These are phyloP conservation scores for Pseudochirops cupreus DNA, from an alignment of 2,797 vertebrate genomes.

Conservation along the genomic window DNA sequence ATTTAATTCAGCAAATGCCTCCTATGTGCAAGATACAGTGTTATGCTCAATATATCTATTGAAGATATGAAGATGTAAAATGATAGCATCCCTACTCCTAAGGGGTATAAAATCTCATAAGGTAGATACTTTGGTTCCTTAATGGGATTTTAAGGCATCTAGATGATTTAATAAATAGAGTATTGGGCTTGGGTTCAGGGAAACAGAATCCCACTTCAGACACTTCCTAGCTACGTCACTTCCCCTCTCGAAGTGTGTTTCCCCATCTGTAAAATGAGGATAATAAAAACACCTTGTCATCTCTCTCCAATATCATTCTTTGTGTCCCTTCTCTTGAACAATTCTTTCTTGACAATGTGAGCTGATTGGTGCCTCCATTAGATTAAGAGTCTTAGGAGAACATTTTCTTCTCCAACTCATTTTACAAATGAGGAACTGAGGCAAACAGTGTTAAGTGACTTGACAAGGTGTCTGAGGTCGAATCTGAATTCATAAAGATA, in stretches of 20 bases:
- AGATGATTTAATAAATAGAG: not conserved
- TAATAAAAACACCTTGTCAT: not conserved
- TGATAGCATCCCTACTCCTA: not conserved
- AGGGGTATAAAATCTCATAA: not conserved
- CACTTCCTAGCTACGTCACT: not conserved
- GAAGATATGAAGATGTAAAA: not conserved
- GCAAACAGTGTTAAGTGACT: not conserved
- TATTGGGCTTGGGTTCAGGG: not conserved
- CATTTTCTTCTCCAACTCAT: not conserved
- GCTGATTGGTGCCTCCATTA: not conserved
- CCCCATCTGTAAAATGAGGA: not conserved
- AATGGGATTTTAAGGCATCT: not conserved
- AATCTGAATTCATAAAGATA: not conserved
- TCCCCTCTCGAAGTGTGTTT: not conserved
- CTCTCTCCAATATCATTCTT: not conserved
- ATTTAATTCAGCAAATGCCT: not conserved
- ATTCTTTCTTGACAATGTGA: not conserved
- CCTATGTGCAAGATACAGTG: not conserved
- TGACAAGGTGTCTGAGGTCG: not conserved
- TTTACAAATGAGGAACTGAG: not conserved
- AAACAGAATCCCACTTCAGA: not conserved
- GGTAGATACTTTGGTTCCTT: not conserved
- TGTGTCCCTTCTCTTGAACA: not conserved
- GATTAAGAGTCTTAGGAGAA: not conserved
- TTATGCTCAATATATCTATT: not conserved